A percentile compares a stretch with the other conserved stretches of the same genome.
Evolutionary conservation across 2,113 vertebrate genomes (phyloP).

Genomic region (Prolemur simus): DNA sequence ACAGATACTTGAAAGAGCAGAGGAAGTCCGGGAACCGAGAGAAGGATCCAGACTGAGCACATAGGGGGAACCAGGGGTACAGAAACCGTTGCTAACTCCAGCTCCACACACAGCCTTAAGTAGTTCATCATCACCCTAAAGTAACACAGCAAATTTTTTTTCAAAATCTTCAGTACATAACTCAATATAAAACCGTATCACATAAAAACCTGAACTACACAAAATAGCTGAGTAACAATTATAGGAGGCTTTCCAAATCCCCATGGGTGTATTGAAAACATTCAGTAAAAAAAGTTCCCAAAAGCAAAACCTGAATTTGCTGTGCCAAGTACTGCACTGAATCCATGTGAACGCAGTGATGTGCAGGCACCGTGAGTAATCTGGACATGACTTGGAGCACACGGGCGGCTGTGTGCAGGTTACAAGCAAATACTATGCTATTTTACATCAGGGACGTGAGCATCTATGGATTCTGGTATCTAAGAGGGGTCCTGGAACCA

Average conservation of each 20-base stretch:
- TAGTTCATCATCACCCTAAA: no score
- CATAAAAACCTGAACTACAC: not conserved
- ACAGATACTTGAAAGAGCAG: not conserved
- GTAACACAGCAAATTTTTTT: rapidly evolving
- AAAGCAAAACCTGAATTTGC: not conserved
- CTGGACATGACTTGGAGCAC: not conserved
- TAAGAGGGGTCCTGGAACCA: not conserved
- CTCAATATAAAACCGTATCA: not conserved
- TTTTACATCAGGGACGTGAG: not conserved
- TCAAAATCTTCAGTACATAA: not conserved
- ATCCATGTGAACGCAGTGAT: not conserved
- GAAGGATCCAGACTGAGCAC: not conserved
- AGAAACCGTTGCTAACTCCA: not conserved
- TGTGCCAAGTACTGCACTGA: not conserved
- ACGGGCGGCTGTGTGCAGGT: not conserved
- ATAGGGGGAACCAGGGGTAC: not conserved
- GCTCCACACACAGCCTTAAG: no score
- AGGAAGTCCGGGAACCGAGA: not conserved
- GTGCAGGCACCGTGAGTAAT: not conserved
- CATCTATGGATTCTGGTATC: not conserved
- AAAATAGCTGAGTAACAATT: not conserved
- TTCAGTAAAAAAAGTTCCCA: not conserved
- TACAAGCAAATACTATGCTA: not conserved
- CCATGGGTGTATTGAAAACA: not conserved
- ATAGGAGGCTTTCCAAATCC: not conserved